A percentile compares a stretch with the other conserved stretches of the same genome.
Conservation (phyloP, 2,888 invertebrate species). For the Brenthis daphne region DNA sequence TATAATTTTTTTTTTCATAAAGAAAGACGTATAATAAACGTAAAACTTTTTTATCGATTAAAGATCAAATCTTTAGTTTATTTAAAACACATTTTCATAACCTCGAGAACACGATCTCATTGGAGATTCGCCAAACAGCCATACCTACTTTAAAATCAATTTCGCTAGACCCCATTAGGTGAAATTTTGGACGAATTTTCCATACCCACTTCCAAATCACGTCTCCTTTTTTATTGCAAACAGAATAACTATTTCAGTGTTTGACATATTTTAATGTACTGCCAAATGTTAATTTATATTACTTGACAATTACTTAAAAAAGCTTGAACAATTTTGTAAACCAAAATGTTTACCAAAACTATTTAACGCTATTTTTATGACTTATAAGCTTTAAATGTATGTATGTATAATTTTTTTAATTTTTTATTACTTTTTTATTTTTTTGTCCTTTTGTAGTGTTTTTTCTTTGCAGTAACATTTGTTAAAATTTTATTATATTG, state of each 20-base stretch:
- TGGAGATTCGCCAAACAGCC: slow-evolving; percentile 29
- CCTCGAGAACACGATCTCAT: slow-evolving; percentile 23
- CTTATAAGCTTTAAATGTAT: too few species aligned
- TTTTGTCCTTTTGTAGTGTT: too few species aligned
- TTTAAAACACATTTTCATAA: slow-evolving; percentile 25
- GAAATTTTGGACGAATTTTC: slow-evolving; percentile 23
- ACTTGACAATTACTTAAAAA: too few species aligned
- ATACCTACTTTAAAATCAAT: slow-evolving; percentile 31
- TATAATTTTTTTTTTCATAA: not conserved
- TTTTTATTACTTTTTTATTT: too few species aligned
- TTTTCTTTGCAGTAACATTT: too few species aligned
- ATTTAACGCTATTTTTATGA: too few species aligned
- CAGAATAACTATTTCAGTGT: slow-evolving; percentile 22
- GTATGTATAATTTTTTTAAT: too few species aligned
- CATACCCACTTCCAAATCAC: slow-evolving; percentile 24
- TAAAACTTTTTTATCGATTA: not conserved
- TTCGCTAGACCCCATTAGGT: slow-evolving; percentile 20
- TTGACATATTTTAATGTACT: not conserved
- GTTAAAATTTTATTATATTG: too few species aligned
- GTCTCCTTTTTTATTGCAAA: slow-evolving; percentile 28
- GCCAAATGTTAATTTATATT: too few species aligned
- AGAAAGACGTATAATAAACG: not conserved
- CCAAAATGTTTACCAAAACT: too few species aligned
- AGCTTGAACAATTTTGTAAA: too few species aligned
- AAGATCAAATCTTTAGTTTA: slow-evolving; percentile 22